Evolutionary conservation across 1,140 invertebrate genomes (phyloP).

Genomic region (Stratiolaelaps scimitus): DNA sequence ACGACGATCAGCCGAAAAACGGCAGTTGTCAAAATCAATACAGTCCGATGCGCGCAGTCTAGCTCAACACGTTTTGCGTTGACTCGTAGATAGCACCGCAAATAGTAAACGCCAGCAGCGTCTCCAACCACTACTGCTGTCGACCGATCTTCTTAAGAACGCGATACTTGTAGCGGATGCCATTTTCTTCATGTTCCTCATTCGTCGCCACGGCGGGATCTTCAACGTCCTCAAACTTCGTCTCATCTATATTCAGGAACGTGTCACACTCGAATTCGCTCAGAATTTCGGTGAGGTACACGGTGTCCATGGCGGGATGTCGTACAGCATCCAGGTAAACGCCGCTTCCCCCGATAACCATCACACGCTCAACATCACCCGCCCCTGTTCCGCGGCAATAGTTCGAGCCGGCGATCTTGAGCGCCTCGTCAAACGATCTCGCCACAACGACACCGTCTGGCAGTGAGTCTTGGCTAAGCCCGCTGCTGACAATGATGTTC

Average conservation of each 20-base stretch:
- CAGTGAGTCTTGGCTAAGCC: background rate
- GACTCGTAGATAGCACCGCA: too few species aligned
- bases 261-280: constrained; percentile 12
- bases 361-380: background rate
- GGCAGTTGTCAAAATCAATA: too few species aligned
- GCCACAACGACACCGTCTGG: background rate
- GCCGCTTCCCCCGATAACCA: background rate
- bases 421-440: background rate
- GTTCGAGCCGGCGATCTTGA: background rate
- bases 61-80: too few species aligned
- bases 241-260: background rate
- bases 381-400: too few species aligned
- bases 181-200: constrained; percentile 10
- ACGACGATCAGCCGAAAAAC: too few species aligned
- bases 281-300: background rate
- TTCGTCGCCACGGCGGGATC: background rate
- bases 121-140: too few species aligned
- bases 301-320: constrained; percentile 8
- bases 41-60: too few species aligned
- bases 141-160: background rate
- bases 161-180: constrained; percentile 10
- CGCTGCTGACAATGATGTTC: constrained; percentile 7
- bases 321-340: background rate
- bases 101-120: too few species aligned
- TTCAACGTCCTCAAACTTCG: background rate